Conservation (phyloP, 2,113 vertebrate species). For the Ramphastos sulfuratus region DNA sequence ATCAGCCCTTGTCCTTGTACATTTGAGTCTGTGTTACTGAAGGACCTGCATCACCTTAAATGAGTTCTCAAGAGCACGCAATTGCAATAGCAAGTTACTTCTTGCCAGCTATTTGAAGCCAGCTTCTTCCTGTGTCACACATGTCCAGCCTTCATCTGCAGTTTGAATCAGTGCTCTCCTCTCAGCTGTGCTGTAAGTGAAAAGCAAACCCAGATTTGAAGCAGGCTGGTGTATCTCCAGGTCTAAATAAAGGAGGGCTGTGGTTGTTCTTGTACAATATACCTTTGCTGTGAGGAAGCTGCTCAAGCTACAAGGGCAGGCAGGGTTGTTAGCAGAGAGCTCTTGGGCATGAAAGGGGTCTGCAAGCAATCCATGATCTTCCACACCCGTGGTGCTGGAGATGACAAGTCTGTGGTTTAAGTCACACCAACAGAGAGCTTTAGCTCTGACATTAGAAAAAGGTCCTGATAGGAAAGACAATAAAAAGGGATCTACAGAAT, state of each 20-base stretch:
- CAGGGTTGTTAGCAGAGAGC: neutral
- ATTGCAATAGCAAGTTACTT: neutral
- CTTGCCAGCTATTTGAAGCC: neutral
- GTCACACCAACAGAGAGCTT: neutral
- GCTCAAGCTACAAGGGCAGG: neutral
- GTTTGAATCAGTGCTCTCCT: neutral
- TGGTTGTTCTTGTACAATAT: neutral
- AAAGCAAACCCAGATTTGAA: neutral
- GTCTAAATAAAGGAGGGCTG: neutral
- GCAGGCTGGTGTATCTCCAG: neutral
- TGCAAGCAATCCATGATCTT: neutral
- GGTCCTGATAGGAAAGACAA: neutral
- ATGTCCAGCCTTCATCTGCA: neutral
- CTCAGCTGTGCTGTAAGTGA: neutral
- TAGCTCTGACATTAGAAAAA: neutral
- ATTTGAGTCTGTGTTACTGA: neutral
- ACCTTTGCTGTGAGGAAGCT: neutral
- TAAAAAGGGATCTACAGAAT: neutral
- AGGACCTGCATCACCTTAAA: neutral
- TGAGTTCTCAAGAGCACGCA: neutral
- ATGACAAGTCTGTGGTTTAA: neutral
- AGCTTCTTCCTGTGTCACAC: neutral
- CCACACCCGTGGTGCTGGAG: neutral
- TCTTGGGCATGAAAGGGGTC: neutral
- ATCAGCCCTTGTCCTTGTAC: neutral